Percentiles rank a stretch among this genome's conserved stretches.
These are phyloP conservation scores for Carassius gibelio DNA, from an alignment of 2,113 vertebrate species.

Conservation along the genomic window DNA sequence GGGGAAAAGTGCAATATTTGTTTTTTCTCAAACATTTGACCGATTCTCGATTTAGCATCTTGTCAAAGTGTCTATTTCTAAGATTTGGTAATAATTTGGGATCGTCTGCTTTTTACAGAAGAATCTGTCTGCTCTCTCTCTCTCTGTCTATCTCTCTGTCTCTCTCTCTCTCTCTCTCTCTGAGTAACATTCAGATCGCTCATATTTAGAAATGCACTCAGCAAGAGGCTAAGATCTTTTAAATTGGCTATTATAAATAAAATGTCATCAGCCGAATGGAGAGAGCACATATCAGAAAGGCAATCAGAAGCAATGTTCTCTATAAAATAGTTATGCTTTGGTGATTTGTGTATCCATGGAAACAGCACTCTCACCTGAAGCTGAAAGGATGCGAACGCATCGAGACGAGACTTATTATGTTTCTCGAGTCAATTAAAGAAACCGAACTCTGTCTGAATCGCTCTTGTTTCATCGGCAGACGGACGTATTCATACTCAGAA, in stretches of 20 bases:
- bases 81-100: too few relatives aligned
- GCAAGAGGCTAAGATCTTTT: conserved; percentile 23
- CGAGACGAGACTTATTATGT: conserved; percentile 4
- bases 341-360: conserved; percentile 47
- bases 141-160: too few relatives aligned
- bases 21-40: too few relatives aligned
- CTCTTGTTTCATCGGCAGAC: conserved; percentile 70
- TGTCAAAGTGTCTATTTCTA: too few relatives aligned
- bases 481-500: conserved; percentile 90
- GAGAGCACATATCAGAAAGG: conserved; percentile 21
- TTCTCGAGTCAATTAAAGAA: conserved; percentile 30
- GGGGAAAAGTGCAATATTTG: too few relatives aligned
- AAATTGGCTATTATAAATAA: conserved; percentile 35
- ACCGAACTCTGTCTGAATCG: background rate
- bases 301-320: conserved; percentile 35
- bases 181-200: background rate
- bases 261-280: conserved; percentile 27
- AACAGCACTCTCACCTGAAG: conserved; percentile 49
- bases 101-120: too few relatives aligned
- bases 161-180: too few relatives aligned
- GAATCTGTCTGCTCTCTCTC: too few relatives aligned
- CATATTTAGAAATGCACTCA: conserved; percentile 27
- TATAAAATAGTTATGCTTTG: conserved; percentile 32
- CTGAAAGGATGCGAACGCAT: background rate
- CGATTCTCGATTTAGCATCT: too few relatives aligned